Percentiles rank a stretch among this genome's conserved stretches.
These are phyloP conservation scores for Clepsis dumicolana DNA, from an alignment of 2,888 invertebrate species.

Conservation along the genomic window DNA sequence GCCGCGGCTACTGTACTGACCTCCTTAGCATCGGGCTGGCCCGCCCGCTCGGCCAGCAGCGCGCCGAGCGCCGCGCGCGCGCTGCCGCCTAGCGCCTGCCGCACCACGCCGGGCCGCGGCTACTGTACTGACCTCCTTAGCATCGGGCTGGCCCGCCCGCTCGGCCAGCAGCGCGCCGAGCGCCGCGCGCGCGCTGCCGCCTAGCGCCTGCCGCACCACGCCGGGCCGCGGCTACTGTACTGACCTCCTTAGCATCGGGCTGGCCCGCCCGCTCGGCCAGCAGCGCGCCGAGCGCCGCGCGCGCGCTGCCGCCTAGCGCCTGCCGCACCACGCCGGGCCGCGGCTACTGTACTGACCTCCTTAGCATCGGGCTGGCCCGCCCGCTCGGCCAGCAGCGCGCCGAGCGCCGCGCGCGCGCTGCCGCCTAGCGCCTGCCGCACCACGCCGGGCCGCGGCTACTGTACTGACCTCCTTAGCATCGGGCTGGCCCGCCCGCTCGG, in stretches of 20 bases:
- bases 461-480: conserved; percentile 47
- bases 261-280: background rate
- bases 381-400: background rate
- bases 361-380: background rate
- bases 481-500: conserved; percentile 81
- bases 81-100: too few relatives aligned
- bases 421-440: too few relatives aligned
- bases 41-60: background rate
- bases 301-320: too few relatives aligned
- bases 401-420: background rate
- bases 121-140: background rate
- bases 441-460: too few relatives aligned
- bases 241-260: background rate
- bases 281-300: background rate
- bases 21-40: background rate
- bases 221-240: background rate
- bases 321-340: too few relatives aligned
- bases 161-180: background rate
- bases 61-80: background rate
- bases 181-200: too few relatives aligned
- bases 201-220: too few relatives aligned
- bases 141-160: background rate
- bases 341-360: background rate
- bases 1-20: background rate
- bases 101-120: too few relatives aligned